Conservation (phyloP, 1,140 invertebrate genomes). For the Metaphire vulgaris region DNA sequence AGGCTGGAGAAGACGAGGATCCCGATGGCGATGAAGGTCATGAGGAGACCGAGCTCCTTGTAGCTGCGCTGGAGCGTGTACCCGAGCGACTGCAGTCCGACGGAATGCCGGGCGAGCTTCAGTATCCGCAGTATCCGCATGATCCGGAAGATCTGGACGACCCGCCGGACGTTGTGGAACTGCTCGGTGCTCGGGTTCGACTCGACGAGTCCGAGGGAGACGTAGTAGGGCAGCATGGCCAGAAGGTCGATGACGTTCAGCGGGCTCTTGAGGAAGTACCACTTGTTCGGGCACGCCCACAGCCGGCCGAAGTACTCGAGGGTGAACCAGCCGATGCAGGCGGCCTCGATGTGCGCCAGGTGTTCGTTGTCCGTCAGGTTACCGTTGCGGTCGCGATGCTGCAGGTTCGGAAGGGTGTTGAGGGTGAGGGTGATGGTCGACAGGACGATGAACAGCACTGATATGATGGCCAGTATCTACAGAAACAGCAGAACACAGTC, state of each 20-base stretch:
- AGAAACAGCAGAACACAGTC: too few species aligned
- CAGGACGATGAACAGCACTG: constrained; percentile 97
- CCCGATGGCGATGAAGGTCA: constrained; percentile 98
- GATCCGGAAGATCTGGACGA: too few species aligned
- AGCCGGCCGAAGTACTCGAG: constrained; percentile 96
- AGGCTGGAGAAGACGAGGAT: constrained; percentile 98
- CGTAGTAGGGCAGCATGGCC: constrained; percentile 93
- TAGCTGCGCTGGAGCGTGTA: too few species aligned
- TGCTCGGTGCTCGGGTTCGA: constrained; percentile 46
- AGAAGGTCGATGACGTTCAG: constrained; percentile 97
- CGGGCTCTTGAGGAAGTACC: constrained; percentile 73
- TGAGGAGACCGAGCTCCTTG: too few species aligned
- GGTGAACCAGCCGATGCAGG: constrained; percentile 99
- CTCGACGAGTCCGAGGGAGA: constrained; percentile 51
- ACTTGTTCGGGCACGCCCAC: constrained; percentile 96
- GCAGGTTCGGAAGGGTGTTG: constrained; percentile 92
- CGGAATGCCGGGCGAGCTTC: too few species aligned
- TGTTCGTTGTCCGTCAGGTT: constrained; percentile 42
- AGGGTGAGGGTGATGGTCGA: constrained; percentile 95
- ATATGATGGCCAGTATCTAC: constrained; percentile 97
- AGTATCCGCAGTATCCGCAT: too few species aligned
- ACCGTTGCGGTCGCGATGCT: constrained; percentile 50
- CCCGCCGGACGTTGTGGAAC: too few species aligned
- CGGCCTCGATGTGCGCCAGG: constrained; percentile 66
- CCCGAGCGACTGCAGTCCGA: too few species aligned